Base-by-base conservation (phyloP, 2,888 invertebrate genomes). In the Nephrocerus scutellatus region DNA sequence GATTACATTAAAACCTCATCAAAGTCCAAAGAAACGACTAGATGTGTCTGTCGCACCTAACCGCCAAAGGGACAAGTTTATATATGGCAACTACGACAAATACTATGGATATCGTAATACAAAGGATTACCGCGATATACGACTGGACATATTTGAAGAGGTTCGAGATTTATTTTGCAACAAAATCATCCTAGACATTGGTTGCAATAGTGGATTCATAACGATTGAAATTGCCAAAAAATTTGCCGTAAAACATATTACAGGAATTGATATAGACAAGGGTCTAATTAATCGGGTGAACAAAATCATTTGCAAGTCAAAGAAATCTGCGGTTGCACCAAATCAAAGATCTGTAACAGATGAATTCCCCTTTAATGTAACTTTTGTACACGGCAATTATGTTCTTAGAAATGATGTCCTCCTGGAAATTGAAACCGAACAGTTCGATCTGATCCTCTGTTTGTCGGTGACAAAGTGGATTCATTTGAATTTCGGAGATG, bases 381-480 rank as follows among this genome's bases (percentile, higher is more conserved):
- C 73, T 22, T 88, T 87, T 64, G 70, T 74, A 28, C 70, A 84
- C 77, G 86, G 84, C 19, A 90, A 91, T 61, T 91, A 88, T 62
- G 82, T 91, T 16, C 69, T 87, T 39, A 80, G 80, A 25, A 77
- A 77, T 51, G 88, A 90, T 56, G 73, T 77, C 6, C 63, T 84
- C 33, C 63, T 91, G 10, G 77, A 79, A 35, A 71, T 77, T 30
- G 84, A 87, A 58, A 76, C 76, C 45, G 77, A 82, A 6, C 84
- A 87, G 56, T 91, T 81, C 61, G 88, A 92, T 66, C 74, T 80
- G 4, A 86, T 92, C 46, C 68, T 91, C 15, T 89, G 89, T 54
- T 70, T 92, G 28, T 87, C 86, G 39, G 76, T 90, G 15, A 89
- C 90, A 4, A 92, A 92, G 63, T 92, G 91, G 91, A 77, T 92